phyloP scores from a whole-genome alignment of 2,113 vertebrate genomes.

The Cacatua alba region DNA sequence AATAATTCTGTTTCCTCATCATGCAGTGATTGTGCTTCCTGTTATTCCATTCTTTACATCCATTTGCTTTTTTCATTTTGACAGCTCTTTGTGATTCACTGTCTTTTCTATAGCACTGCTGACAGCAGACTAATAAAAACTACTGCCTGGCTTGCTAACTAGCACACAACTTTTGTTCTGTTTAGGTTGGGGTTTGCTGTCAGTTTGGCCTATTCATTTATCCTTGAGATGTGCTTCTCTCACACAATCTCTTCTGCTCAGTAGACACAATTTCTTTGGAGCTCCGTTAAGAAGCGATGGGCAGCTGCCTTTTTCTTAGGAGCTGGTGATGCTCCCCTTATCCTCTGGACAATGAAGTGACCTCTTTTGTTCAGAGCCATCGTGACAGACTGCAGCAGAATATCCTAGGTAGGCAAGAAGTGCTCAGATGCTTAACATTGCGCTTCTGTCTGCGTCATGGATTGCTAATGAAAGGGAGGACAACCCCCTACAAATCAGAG shows the following conservation, averaged over 20 bases:
- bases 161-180: not conserved
- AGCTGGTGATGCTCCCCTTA: not conserved
- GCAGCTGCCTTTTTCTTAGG: not conserved
- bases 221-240: not conserved
- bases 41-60: not conserved
- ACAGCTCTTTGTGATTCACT: not conserved
- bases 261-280: not conserved
- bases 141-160: not conserved
- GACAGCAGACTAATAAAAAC: not conserved
- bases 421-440: not conserved
- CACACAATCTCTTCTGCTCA: not conserved
- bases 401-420: not conserved
- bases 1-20: not conserved
- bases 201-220: not conserved
- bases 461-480: not conserved
- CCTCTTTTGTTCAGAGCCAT: not conserved
- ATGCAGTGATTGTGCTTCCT: not conserved
- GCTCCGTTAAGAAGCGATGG: not conserved
- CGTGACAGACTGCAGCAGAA: not conserved
- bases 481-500: not conserved
- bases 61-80: not conserved
- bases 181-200: not conserved
- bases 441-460: not conserved
- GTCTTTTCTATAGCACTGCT: not conserved
- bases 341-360: not conserved